These are phyloP conservation scores for Anser cygnoides DNA, from an alignment of 2,113 vertebrate genomes.

Conservation along the genomic window DNA sequence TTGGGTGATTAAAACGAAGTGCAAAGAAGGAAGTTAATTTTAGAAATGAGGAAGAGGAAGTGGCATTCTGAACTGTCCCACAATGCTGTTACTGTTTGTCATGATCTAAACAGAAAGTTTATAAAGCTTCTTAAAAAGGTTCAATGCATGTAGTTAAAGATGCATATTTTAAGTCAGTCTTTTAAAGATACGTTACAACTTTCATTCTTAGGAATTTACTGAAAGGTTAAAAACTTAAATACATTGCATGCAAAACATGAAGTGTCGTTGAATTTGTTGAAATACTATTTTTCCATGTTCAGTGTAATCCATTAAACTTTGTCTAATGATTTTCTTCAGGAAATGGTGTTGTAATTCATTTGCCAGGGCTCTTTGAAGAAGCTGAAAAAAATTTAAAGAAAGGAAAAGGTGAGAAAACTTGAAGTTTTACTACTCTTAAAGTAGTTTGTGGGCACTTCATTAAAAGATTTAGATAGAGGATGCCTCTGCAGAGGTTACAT, in stretches of 20 bases:
- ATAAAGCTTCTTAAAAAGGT: neutral
- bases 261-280: neutral
- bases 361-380: slow-evolving; percentile 97
- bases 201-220: neutral
- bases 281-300: neutral
- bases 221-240: neutral
- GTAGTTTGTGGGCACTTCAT: neutral
- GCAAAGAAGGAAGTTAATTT: neutral
- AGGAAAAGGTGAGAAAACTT: slow-evolving; percentile 87
- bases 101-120: neutral
- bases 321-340: slow-evolving; percentile 76
- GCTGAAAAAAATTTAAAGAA: slow-evolving; percentile 93
- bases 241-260: neutral
- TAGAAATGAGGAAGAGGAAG: slow-evolving; percentile 22
- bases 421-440: neutral
- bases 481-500: neutral
- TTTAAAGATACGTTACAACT: neutral
- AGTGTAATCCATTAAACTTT: neutral
- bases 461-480: neutral
- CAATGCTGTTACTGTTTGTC: neutral
- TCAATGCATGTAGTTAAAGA: neutral
- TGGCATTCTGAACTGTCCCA: neutral
- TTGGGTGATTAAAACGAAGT: neutral
- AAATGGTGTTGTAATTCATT: slow-evolving; percentile 97
- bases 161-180: neutral